Conservation (phyloP, 2,888 invertebrate genomes). For the Drosophila anomelani region DNA sequence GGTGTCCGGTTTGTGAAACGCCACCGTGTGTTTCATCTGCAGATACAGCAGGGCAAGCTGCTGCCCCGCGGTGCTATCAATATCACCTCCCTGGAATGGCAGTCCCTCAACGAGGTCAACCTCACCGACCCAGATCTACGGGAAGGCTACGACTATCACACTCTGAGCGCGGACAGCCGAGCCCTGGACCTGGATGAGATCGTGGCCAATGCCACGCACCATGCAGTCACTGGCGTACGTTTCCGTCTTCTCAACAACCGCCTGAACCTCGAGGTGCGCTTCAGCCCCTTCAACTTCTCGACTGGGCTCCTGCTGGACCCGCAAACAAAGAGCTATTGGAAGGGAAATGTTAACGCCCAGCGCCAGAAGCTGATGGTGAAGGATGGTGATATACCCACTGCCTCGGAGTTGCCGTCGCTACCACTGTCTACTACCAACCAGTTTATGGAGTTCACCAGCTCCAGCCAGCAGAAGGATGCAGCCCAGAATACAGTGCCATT, state of each 20-base stretch:
- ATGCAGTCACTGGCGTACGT: constrained; percentile 90
- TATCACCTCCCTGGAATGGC: constrained; percentile 88
- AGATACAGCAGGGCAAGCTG: constrained; percentile 90
- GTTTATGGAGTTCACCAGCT: constrained; percentile 89
- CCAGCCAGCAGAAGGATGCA: constrained; percentile 90
- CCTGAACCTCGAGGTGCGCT: constrained; percentile 92
- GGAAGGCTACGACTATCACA: constrained; percentile 90
- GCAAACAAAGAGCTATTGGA: constrained; percentile 89
- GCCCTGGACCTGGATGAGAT: constrained; percentile 93
- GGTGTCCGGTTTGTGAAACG: constrained; percentile 90
- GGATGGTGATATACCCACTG: constrained; percentile 89
- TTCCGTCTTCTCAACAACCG: constrained; percentile 92
- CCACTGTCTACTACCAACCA: constrained; percentile 88
- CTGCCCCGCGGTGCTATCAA: constrained; percentile 88
- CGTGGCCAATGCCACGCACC: constrained; percentile 86
- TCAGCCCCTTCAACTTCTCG: constrained; percentile 91
- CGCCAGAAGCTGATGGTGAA: constrained; percentile 86
- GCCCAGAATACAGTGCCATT: constrained; percentile 93
- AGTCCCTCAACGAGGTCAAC: constrained; percentile 87
- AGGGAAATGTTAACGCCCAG: constrained; percentile 92
- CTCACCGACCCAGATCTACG: constrained; percentile 86
- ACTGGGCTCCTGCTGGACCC: constrained; percentile 88
- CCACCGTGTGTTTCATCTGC: constrained; percentile 92
- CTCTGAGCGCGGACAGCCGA: constrained; percentile 89
- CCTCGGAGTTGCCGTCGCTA: constrained; percentile 84